These are phyloP conservation scores for Cotesia typhae DNA, from an alignment of 1,140 invertebrate species.

Conservation along the genomic window DNA sequence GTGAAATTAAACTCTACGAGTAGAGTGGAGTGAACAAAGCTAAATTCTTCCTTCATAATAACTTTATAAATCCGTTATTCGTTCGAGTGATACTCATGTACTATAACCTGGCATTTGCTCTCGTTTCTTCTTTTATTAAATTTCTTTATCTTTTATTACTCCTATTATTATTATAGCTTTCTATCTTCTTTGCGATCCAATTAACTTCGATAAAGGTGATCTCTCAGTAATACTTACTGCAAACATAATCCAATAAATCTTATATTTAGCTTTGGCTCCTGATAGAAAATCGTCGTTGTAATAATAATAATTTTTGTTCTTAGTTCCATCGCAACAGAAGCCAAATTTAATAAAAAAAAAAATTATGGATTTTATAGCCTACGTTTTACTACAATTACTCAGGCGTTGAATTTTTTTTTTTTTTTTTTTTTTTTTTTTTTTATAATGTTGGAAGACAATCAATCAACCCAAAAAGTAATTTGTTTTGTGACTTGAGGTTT, in stretches of 20 bases:
- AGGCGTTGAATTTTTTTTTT: no score
- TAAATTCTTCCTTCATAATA: conserved; percentile 34
- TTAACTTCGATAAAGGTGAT: conserved; percentile 32
- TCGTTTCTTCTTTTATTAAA: no score
- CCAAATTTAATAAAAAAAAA: no score
- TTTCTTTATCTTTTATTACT: not conserved
- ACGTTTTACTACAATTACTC: no score
- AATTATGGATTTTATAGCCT: no score
- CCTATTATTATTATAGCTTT: not conserved
- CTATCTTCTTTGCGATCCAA: conserved; percentile 20
- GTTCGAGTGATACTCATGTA: conserved; percentile 22
- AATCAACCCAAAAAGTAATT: no score
- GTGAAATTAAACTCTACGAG: conserved; percentile 31
- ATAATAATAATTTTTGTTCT: no score
- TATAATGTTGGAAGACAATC: no score
- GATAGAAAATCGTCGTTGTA: not conserved
- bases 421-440: no score
- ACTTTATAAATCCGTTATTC: conserved; percentile 39
- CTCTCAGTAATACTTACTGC: conserved; percentile 23
- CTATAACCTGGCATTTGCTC: conserved; percentile 7
- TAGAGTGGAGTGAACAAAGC: not conserved
- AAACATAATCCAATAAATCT: not conserved
- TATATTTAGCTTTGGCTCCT: not conserved
- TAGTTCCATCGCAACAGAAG: no score
- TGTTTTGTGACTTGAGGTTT: no score